Conservation (phyloP, 53 echinoderm and acorn worm species). For the Mesocentrotus franciscanus region DNA sequence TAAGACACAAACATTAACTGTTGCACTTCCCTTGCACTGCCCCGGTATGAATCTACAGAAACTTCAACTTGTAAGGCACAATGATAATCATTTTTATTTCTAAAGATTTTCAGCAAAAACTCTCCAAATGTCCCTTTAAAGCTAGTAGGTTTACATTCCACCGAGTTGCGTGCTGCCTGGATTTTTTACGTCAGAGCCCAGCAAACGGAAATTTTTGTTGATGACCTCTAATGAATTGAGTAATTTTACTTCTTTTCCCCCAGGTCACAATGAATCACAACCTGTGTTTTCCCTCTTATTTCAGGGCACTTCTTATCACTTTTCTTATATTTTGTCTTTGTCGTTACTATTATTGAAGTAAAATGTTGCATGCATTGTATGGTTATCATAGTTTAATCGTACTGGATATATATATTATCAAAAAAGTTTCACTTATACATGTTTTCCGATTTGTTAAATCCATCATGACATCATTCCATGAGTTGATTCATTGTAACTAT, state of each 20-base stretch:
- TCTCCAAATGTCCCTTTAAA: neutral
- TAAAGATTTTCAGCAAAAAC: too few relatives aligned
- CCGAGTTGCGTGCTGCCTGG: neutral
- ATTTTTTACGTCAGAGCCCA: neutral
- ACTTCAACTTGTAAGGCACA: neutral
- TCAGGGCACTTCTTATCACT: neutral
- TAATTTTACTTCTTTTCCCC: conserved; percentile 21
- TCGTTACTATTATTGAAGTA: neutral
- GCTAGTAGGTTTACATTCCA: neutral
- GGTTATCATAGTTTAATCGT: neutral
- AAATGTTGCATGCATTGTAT: neutral
- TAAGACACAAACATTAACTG: too few relatives aligned
- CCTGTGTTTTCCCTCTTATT: neutral
- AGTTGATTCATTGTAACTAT: too few relatives aligned
- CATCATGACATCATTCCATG: neutral
- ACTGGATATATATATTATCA: neutral
- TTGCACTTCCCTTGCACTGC: too few relatives aligned
- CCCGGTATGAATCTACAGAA: neutral
- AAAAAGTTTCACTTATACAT: neutral
- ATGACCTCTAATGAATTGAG: conserved; percentile 22
- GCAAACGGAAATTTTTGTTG: conserved; percentile 23
- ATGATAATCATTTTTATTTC: too few relatives aligned
- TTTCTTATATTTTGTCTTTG: neutral
- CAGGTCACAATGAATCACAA: conserved; percentile 16
- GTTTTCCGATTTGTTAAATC: neutral